Evolutionary conservation across 2,797 vertebrate genomes (phyloP), one percentile per base, ranked within the genome.

Genomic region (Gambelia wislizenii): DNA sequence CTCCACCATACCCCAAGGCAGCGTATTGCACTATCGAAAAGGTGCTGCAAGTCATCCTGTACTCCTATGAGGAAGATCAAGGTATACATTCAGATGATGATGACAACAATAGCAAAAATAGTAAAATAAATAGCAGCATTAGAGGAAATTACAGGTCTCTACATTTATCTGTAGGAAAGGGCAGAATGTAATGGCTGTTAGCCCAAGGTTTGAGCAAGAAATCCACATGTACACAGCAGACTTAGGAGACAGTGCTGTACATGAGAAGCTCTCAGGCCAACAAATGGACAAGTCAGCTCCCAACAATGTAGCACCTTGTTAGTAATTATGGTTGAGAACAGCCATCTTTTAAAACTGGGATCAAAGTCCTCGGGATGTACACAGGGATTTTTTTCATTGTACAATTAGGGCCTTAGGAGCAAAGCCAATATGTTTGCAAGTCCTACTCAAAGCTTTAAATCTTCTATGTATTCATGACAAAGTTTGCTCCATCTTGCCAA

Each of bases 401-500:
- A 74, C 33, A 61, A 75, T 82, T 10, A 82, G 56, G 69, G 30
- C 30, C 13, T n/a, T 70, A 25, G 42, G 70, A 74, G 36, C 39
- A 75, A 82, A 61, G 78, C 52, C 39, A 82, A 42, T 27, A 25
- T 61, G 2, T 56, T 77, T 49, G 49, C 14, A 85, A 49, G 4
- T 74, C 3, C 86, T 83, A 33, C 20, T 52, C 52, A 89, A 92
- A 22, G 22, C 44, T 77, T 3, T 83, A 76, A 77, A 76, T 6
- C 33, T 75, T 70, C 27, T n/a, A 10, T 75, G 27, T 54, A 16
- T 72, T 75, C 25, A 83, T 76, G 39, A 27, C 20, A 86, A 0
- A 85, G 2, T 72, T 10, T 64, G 88, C 90, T 89, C 33, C 84
- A 7, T 87, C 44, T 89, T 20, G 70, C 49, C 88, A 72, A 42